phyloP scores from a whole-genome alignment of 2,888 invertebrate species.

The Agrilus mali region DNA sequence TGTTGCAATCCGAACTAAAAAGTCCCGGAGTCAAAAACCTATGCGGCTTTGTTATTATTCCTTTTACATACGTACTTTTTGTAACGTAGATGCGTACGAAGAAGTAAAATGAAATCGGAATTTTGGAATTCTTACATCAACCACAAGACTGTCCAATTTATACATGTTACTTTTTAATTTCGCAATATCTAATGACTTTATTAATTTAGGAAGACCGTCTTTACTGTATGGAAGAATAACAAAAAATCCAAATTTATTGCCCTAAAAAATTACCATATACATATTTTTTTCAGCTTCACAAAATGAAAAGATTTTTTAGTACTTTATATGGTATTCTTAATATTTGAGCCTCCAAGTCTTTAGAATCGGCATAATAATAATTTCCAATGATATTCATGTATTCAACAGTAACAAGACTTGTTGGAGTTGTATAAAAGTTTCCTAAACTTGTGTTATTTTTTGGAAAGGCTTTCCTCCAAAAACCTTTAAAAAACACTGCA shows the following conservation, averaged over 20 bases:
- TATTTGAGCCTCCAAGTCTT: slow-evolving; percentile 54
- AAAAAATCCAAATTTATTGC: slow-evolving; percentile 61
- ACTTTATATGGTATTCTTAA: slow-evolving; percentile 62
- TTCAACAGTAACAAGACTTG: slow-evolving; percentile 35
- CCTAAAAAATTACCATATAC: slow-evolving; percentile 35
- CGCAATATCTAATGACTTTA: slow-evolving; percentile 42
- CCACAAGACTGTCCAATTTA: slow-evolving; percentile 43
- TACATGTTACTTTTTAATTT: slow-evolving; percentile 43
- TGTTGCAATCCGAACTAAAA: slow-evolving; percentile 56
- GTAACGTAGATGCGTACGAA: slow-evolving; percentile 45
- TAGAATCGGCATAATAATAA: slow-evolving; percentile 51
- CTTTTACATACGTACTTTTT: slow-evolving; percentile 39
- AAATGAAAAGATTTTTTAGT: slow-evolving; percentile 17
- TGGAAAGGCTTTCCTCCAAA: slow-evolving; percentile 60
- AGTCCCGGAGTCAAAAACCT: slow-evolving; percentile 1
- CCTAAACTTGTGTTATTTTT: slow-evolving; percentile 44
- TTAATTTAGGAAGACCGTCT: slow-evolving; percentile 46
- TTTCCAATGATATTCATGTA: slow-evolving; percentile 60
- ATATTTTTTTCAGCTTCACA: neutral
- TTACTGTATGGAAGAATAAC: slow-evolving; percentile 54
- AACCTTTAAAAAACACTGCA: slow-evolving; percentile 70
- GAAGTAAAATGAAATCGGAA: slow-evolving; percentile 62
- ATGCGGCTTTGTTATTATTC: neutral
- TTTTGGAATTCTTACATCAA: slow-evolving; percentile 57
- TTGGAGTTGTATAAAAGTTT: slow-evolving; percentile 46